Evolutionary conservation across 2,797 vertebrate genomes (phyloP).

Genomic region (Australoheros facetus): DNA sequence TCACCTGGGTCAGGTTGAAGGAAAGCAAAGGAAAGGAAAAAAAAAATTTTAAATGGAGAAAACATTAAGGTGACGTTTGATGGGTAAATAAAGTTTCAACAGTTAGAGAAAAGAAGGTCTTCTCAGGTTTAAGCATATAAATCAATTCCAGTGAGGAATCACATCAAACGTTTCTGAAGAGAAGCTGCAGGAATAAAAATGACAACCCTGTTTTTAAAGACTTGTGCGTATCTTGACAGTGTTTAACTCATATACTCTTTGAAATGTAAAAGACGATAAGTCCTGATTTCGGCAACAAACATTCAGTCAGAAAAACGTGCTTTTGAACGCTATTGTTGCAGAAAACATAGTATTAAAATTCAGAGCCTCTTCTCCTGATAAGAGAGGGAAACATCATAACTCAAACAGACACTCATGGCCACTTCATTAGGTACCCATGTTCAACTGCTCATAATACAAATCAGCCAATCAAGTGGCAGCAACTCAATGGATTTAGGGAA

Average conservation of each 20-base stretch:
- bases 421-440: neutral
- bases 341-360: conserved; percentile 17
- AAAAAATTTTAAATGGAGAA: neutral
- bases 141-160: neutral
- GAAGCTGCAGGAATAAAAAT: neutral
- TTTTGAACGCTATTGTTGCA: neutral
- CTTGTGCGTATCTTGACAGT: conserved; percentile 25
- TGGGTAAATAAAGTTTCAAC: neutral
- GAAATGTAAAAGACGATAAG: conserved; percentile 11
- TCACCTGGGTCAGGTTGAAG: conserved; percentile 21
- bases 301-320: neutral
- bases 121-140: neutral
- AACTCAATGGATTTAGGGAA: neutral
- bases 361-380: neutral
- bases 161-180: neutral
- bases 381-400: neutral
- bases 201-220: neutral
- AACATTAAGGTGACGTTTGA: neutral
- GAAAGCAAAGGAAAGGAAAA: neutral
- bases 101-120: neutral
- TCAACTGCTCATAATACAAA: neutral
- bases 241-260: conserved; percentile 18
- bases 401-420: neutral
- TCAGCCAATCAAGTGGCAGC: neutral
- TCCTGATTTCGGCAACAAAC: conserved; percentile 46